A percentile compares a stretch with the other conserved stretches of the same genome.
Evolutionary conservation across 2,113 vertebrate species (phyloP).

Genomic region (Verasper variegatus): DNA sequence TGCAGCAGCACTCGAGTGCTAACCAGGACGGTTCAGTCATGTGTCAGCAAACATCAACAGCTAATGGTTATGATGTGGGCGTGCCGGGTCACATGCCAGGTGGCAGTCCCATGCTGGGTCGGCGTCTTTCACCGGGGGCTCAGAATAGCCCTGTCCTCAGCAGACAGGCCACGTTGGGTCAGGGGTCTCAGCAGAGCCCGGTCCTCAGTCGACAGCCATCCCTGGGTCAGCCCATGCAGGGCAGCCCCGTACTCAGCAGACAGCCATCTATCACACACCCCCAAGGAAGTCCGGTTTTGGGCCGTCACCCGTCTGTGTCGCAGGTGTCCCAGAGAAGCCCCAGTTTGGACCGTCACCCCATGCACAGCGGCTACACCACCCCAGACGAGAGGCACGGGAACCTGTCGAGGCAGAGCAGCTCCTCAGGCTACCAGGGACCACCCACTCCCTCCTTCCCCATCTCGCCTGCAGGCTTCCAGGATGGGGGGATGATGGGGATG

Average conservation of each 20-base stretch:
- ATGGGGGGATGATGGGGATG: slow-evolving; percentile 75
- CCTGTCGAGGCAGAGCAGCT: slow-evolving; percentile 93
- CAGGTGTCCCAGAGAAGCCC: slow-evolving; percentile 87
- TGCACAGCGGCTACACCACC: slow-evolving; percentile 89
- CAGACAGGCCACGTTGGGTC: slow-evolving; percentile 67
- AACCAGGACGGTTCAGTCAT: slow-evolving; percentile 63
- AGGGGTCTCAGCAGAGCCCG: slow-evolving; percentile 70
- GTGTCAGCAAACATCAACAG: slow-evolving; percentile 48
- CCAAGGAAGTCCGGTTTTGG: slow-evolving; percentile 86
- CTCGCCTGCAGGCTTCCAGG: slow-evolving; percentile 87
- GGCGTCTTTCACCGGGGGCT: slow-evolving; percentile 58
- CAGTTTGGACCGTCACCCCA: slow-evolving; percentile 85
- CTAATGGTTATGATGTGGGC: slow-evolving; percentile 72
- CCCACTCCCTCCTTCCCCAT: slow-evolving; percentile 94
- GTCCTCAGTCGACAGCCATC: slow-evolving; percentile 76
- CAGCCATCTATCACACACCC: slow-evolving; percentile 73
- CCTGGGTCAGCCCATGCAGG: slow-evolving; percentile 66
- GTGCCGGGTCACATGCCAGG: slow-evolving; percentile 40
- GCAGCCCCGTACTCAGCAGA: slow-evolving; percentile 77
- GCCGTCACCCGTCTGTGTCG: slow-evolving; percentile 72
- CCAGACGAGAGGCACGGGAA: slow-evolving; percentile 90
- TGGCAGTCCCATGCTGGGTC: slow-evolving; percentile 73
- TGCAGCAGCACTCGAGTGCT: slow-evolving; percentile 74
- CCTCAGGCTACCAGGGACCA: slow-evolving; percentile 92
- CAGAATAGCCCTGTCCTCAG: slow-evolving; percentile 71